phyloP scores from a whole-genome alignment of 2,797 vertebrate species.

The Macroramphosus scolopax region DNA sequence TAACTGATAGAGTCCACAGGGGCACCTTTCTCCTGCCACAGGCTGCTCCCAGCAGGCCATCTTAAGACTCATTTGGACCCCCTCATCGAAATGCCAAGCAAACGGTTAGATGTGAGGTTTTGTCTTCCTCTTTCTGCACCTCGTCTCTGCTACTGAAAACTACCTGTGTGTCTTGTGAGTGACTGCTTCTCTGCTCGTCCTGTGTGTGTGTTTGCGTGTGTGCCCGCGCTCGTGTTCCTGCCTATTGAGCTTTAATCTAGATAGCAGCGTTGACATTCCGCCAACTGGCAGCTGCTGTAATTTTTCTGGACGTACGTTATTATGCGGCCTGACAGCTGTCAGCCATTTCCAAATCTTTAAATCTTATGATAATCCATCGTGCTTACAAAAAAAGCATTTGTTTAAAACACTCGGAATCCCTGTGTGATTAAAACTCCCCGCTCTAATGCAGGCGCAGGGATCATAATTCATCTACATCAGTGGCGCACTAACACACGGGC shows the following conservation, averaged over 20 bases:
- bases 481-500: conserved; percentile 39
- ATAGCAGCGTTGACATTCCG: conserved; percentile 72
- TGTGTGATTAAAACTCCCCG: conserved; percentile 78
- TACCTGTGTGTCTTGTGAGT: conserved; percentile 11
- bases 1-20: conserved; percentile 64
- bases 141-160: conserved; percentile 22
- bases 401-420: conserved; percentile 77
- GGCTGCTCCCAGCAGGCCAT: conserved; percentile 53
- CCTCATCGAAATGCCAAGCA: conserved; percentile 49
- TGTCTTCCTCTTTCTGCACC: conserved; percentile 39
- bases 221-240: conserved; percentile 49
- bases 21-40: conserved; percentile 44
- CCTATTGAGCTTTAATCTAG: conserved; percentile 75
- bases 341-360: conserved; percentile 81
- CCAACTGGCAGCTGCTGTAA: conserved; percentile 68
- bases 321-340: conserved; percentile 78
- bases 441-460: conserved; percentile 58
- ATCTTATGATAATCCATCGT: conserved; percentile 79
- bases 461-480: conserved; percentile 66
- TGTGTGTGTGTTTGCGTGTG: conserved; percentile 12
- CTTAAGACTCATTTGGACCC: conserved; percentile 56
- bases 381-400: conserved; percentile 77
- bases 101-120: conserved; percentile 29
- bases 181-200: conserved; percentile 29
- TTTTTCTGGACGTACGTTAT: conserved; percentile 75